Evolutionary conservation across 1,140 invertebrate species (phyloP), one percentile per base, ranked within the genome.

Genomic region (Euschistus heros): DNA sequence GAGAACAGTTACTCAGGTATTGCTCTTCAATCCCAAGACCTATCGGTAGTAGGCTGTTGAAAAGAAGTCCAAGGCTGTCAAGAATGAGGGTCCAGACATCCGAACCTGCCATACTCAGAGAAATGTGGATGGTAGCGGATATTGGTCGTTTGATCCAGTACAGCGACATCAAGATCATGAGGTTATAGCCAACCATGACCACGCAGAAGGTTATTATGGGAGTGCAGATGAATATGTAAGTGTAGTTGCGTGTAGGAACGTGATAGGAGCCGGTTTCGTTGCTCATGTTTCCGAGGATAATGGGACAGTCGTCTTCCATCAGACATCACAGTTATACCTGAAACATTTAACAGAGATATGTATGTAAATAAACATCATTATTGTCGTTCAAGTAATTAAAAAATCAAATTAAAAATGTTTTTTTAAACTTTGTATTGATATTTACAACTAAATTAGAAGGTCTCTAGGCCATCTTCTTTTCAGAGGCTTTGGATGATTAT

Each of bases 81-180:
- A 80, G 70, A 3, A 77, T 70, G 1, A 80, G 79, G 1, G 81
- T 78, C 63, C 77, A 79, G 2, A 81, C 79, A 70, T 85, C 82
- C 0, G 82, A 81, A 1, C 80, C 77, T 7, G 79, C 69, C 0
- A 73, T 72, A 7, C 74, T 73, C 66, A 79, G 76, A n/a, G 75
- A 71, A 22, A 78, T 69, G 47, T 80, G 60, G 10, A 69, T 57
- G 0, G 66, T 67, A 2, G 82, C 83, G 1, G 82, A 80, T 1
- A 81, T 80, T 0, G 80, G 77, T 27, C 76, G 71, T 55, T 79
- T 71, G 13, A 84, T 78, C 80, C 81, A 83, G 33, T 74, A 73
- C 8, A 77, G 75, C 59, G 80, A 77, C 6, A 76, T 66, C 7
- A 83, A 73, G 18, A 84, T 78, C 13, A 79, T 70, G 0, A 80